phyloP scores from a whole-genome alignment of 2,888 invertebrate species.

The Tanypteryx hageni region DNA sequence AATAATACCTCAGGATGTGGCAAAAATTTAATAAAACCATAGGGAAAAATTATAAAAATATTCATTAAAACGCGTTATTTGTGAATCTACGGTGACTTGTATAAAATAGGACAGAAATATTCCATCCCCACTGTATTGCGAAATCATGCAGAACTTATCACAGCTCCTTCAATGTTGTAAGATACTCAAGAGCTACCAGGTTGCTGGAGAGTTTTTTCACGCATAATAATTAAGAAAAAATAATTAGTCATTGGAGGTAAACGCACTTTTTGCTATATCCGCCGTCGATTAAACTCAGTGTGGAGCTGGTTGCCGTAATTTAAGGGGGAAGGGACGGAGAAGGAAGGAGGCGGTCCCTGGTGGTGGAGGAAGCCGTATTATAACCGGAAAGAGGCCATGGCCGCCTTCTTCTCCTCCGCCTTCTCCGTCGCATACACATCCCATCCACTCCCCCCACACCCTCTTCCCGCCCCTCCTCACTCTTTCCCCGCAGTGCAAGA shows the following conservation, averaged over 20 bases:
- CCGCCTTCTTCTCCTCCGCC: conserved; percentile 25
- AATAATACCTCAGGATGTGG: too few relatives aligned
- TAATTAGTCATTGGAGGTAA: not conserved
- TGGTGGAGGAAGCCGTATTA: not conserved
- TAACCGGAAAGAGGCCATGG: conserved; percentile 54
- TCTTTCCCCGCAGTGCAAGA: not conserved
- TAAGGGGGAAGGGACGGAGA: not conserved
- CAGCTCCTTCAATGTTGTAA: too few relatives aligned
- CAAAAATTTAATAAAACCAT: too few relatives aligned
- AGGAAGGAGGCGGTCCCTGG: not conserved
- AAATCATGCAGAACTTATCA: too few relatives aligned
- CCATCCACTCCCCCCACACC: conserved; percentile 14
- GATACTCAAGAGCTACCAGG: too few relatives aligned
- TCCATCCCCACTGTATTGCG: too few relatives aligned
- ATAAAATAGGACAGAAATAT: too few relatives aligned
- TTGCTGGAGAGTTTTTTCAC: not conserved
- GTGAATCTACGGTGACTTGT: too few relatives aligned
- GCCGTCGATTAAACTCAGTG: not conserved
- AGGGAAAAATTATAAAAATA: too few relatives aligned
- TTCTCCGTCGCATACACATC: conserved; percentile 8
- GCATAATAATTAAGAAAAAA: not conserved
- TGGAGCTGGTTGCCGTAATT: not conserved
- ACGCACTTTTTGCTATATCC: not conserved
- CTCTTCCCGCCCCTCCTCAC: not conserved
- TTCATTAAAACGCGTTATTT: too few relatives aligned